Base-by-base conservation (phyloP, 2,113 vertebrate genomes). In the Phrynosoma blainvillii region DNA sequence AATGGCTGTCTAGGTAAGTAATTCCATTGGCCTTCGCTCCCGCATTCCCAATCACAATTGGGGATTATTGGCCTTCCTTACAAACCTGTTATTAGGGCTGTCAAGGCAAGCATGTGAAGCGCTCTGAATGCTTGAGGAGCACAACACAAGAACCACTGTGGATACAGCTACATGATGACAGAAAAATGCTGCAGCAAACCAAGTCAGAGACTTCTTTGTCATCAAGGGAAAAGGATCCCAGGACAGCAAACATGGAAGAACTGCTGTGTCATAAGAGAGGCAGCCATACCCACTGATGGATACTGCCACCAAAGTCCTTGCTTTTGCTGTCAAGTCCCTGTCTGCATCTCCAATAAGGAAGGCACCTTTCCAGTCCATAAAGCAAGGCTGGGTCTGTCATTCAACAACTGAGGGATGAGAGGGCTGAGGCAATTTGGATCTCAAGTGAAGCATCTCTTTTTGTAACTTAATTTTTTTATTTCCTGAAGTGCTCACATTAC, bases 261-360 rank as follows among this genome's bases (percentile, higher is more conserved):
- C n/a, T 87, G 78, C 86, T 82, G 86, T 82, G 86, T 82, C 79
- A 87, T 27, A 80, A 59, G 32, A 2, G 14, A 62, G 25, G 36
- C 27, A 79, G 20, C 3, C n/a, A 47, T 66, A 32, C 3, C 40
- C 11, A 47, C 40, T 9, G 62, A 18, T 14, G 40, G 47, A 30
- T 42, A 25, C 16, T 30, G 52, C 16, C 59, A 42, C 47, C 70
- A 42, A n/a, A 27, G 73, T 7, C 14, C 54, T 56, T 59, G 14
- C 30, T 3, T 81, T 81, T 65, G 25, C 68, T n/a, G 54, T 68
- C 54, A 8, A 27, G 25, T 84, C 21, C 2, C 70, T 36, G 32
- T 52, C 70, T 73, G 83, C n/a, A n/a, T 27, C 9, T 6, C 4
- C 56, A 40, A 56, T 10, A 14, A 47, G 47, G 7, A 47, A 47